Conservation (phyloP, 2,113 vertebrate genomes). For the Camelus dromedarius region DNA sequence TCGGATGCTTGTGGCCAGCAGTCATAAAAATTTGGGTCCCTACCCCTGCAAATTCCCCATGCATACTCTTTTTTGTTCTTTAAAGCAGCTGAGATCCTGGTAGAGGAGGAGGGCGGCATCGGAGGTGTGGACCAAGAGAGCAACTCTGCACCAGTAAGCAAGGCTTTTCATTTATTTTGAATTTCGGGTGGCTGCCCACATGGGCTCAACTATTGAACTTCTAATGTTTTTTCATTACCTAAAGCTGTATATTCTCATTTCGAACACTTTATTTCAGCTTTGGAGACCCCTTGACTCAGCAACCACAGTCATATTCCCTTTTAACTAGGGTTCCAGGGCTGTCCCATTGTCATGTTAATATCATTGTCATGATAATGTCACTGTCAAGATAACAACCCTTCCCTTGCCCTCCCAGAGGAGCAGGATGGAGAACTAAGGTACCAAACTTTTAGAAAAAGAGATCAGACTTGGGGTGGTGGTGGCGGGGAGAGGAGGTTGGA, state of each 20-base stretch:
- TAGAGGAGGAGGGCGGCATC: not conserved
- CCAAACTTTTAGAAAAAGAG: not conserved
- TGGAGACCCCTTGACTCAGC: not conserved
- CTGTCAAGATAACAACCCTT: not conserved
- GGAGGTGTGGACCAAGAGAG: not conserved
- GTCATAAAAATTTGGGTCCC: not conserved
- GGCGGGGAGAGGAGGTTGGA: not conserved
- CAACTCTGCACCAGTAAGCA: not conserved
- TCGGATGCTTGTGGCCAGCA: not conserved
- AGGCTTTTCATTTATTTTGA: not conserved
- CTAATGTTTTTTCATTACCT: not conserved
- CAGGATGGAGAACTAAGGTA: not conserved
- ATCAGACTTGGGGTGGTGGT: not conserved
- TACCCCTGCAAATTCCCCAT: not conserved
- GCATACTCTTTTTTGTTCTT: not conserved
- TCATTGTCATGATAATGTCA: not conserved
- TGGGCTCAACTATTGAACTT: not conserved
- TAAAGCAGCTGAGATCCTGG: not conserved
- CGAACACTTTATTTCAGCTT: not conserved
- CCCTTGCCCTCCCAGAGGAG: not conserved
- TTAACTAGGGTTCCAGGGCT: not conserved
- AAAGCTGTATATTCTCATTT: not conserved
- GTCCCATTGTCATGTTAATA: not conserved
- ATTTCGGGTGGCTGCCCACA: not conserved
- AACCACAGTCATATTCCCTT: not conserved